phyloP scores from a whole-genome alignment of 1,140 invertebrate genomes.

The Sarcophaga peregrina region DNA sequence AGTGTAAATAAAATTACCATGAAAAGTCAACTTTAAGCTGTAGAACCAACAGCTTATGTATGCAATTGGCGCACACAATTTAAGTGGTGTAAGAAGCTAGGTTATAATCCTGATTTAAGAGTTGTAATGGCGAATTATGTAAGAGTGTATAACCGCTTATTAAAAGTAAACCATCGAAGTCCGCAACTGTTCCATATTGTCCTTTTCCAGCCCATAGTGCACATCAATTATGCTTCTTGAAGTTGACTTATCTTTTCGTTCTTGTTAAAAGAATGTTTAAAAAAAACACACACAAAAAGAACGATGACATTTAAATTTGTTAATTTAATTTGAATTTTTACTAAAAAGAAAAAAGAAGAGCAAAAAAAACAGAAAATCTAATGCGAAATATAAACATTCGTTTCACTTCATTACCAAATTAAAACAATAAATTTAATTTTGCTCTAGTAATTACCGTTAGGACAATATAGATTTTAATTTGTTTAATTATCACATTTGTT shows the following conservation, averaged over 20 bases:
- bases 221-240: not conserved
- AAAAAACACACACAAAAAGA: no score
- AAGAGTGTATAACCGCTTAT: no score
- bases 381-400: not conserved
- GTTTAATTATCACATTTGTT: conserved; percentile 11
- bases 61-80: no score
- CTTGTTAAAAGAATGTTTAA: not conserved
- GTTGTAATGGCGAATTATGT: no score
- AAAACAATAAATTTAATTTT: conserved; percentile 1
- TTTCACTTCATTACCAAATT: not conserved
- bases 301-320: no score
- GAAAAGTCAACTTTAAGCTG: no score
- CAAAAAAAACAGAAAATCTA: not conserved
- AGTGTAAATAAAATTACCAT: no score
- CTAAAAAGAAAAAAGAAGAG: not conserved
- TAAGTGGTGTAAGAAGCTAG: no score
- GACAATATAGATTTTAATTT: not conserved
- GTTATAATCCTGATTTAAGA: no score
- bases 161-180: no score
- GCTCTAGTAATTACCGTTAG: not conserved
- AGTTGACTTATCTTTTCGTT: not conserved
- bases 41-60: no score
- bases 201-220: not conserved
- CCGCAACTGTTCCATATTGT: no score
- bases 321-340: not conserved